These are phyloP conservation scores for Drosophila orosa DNA, from an alignment of 1,140 invertebrate species.

Conservation along the genomic window DNA sequence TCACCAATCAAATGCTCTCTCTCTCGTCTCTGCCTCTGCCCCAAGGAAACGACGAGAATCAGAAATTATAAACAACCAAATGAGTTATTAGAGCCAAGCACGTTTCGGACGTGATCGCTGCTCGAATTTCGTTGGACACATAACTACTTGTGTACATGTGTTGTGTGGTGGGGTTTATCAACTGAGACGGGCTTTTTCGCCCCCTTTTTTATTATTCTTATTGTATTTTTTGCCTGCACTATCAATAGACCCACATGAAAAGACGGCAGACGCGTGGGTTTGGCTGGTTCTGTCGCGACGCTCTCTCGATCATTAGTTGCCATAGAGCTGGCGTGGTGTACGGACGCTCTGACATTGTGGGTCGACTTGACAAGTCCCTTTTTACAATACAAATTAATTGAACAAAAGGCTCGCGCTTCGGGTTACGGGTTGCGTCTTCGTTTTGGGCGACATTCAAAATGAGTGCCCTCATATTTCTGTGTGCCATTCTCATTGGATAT, in stretches of 20 bases:
- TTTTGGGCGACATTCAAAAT: slow-evolving; percentile 29
- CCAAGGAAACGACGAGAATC: slow-evolving; percentile 3
- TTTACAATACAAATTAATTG: slow-evolving; percentile 17
- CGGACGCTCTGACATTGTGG: slow-evolving; percentile 40
- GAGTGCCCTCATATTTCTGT: slow-evolving; percentile 65
- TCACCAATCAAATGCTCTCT: slow-evolving; percentile 7
- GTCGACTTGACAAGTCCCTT: not conserved
- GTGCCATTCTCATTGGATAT: slow-evolving; percentile 54
- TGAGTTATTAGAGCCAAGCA: slow-evolving; percentile 47
- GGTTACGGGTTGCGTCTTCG: slow-evolving; percentile 4
- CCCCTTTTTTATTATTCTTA: slow-evolving; percentile 30
- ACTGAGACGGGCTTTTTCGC: slow-evolving; percentile 44
- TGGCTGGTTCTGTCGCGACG: slow-evolving; percentile 20
- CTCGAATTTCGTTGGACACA: slow-evolving; percentile 32
- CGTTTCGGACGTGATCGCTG: slow-evolving; percentile 44
- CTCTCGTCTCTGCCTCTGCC: not conserved
- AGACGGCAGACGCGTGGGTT: slow-evolving; percentile 42
- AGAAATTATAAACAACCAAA: slow-evolving; percentile 32
- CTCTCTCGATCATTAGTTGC: slow-evolving; percentile 58
- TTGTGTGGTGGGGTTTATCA: slow-evolving; percentile 54
- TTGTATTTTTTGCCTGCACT: slow-evolving; percentile 39
- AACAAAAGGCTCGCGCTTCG: slow-evolving; percentile 23
- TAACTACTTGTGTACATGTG: slow-evolving; percentile 19
- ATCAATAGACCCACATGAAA: slow-evolving; percentile 64
- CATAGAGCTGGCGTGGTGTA: slow-evolving; percentile 43